Evolutionary conservation across 2,888 invertebrate species (phyloP).

Genomic region (Syritta pipiens): DNA sequence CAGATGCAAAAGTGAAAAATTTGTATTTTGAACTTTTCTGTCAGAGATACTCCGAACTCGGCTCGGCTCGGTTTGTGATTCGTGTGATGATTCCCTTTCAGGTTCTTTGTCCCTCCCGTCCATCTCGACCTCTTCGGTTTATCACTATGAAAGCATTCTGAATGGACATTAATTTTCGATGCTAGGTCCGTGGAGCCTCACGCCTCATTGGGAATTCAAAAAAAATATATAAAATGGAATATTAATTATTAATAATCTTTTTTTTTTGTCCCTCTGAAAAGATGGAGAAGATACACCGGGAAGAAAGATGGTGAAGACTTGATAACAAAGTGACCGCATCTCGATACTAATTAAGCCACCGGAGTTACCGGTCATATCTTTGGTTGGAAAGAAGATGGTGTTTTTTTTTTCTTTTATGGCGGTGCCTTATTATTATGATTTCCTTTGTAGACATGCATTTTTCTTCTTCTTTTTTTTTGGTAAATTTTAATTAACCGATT

Average conservation of each 20-base stretch:
- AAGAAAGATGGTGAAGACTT: constrained; percentile 64
- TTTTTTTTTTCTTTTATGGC: constrained; percentile 36
- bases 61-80: constrained; percentile 4
- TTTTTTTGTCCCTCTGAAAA: background rate
- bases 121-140: constrained; percentile 23
- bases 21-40: constrained; percentile 33
- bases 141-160: constrained; percentile 58
- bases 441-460: constrained; percentile 45
- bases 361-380: constrained; percentile 50
- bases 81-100: too few relatives aligned
- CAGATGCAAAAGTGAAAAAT: constrained; percentile 29
- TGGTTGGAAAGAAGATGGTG: constrained; percentile 26
- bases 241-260: constrained; percentile 61
- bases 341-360: constrained; percentile 68
- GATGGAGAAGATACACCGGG: constrained; percentile 33
- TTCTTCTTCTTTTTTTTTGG: background rate
- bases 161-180: constrained; percentile 40
- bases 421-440: constrained; percentile 63
- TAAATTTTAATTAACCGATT: constrained; percentile 61
- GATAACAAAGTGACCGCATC: constrained; percentile 65
- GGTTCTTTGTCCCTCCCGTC: too few relatives aligned
- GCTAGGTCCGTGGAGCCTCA: background rate
- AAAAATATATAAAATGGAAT: constrained; percentile 53
- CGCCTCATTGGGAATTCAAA: constrained; percentile 42
- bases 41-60: background rate